Conservation (phyloP, 2,797 vertebrate species). For the Aldrovandia affinis region DNA sequence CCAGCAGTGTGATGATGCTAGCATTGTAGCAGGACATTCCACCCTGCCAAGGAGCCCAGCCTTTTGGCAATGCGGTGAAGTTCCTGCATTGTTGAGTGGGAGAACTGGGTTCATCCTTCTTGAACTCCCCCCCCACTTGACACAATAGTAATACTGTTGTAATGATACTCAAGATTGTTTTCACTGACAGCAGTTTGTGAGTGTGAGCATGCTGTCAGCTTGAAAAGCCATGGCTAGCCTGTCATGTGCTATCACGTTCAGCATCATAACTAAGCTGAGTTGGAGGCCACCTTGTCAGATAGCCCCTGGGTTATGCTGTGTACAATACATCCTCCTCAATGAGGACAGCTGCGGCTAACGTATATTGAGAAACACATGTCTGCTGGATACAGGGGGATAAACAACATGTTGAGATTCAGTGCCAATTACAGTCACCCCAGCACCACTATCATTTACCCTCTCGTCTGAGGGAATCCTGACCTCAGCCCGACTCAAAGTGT, state of each 20-base stretch:
- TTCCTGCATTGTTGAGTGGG: too few species aligned
- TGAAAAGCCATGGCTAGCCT: neutral
- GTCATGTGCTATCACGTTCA: slow-evolving; percentile 29
- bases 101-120: too few species aligned
- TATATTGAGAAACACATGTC: slow-evolving; percentile 28
- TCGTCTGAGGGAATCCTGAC: slow-evolving; percentile 13
- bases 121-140: too few species aligned
- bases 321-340: slow-evolving; percentile 21
- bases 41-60: too few species aligned
- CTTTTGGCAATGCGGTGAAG: too few species aligned
- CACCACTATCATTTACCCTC: neutral
- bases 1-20: too few species aligned
- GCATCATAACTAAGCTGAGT: slow-evolving; percentile 28
- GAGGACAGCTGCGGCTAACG: slow-evolving; percentile 18
- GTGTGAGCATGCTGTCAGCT: neutral
- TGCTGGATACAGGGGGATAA: slow-evolving; percentile 20
- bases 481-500: slow-evolving; percentile 20
- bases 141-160: neutral
- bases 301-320: slow-evolving; percentile 21
- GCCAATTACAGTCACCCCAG: neutral
- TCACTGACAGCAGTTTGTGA: neutral
- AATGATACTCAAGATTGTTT: neutral
- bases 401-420: slow-evolving; percentile 13
- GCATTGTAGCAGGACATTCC: too few species aligned
- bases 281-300: slow-evolving; percentile 37